A percentile compares a stretch with the other conserved stretches of the same genome.
Evolutionary conservation across 2,888 invertebrate genomes (phyloP).

Genomic region (Clivina fossor): DNA sequence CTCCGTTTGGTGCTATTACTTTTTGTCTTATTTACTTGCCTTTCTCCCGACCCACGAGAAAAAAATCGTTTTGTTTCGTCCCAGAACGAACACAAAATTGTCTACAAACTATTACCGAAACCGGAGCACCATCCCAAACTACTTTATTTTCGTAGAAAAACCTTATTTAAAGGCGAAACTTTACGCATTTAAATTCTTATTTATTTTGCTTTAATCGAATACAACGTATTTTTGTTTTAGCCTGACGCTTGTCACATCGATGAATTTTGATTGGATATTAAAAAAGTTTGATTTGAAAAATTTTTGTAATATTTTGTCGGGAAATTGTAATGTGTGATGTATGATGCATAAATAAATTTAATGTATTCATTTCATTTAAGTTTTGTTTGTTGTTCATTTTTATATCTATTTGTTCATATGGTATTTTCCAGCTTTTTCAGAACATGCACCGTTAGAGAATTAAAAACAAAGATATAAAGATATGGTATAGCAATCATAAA

Average conservation of each 20-base stretch:
- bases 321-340: background rate
- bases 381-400: background rate
- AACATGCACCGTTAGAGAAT: no score
- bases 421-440: no score
- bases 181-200: conserved; percentile 8
- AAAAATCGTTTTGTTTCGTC: conserved; percentile 17
- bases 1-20: conserved; percentile 15
- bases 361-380: background rate
- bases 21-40: conserved; percentile 18
- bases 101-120: conserved; percentile 20
- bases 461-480: no score
- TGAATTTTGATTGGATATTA: conserved; percentile 25
- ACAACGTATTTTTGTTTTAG: background rate
- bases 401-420: background rate
- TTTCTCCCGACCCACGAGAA: no score
- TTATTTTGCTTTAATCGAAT: conserved; percentile 14
- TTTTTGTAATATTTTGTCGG: no score
- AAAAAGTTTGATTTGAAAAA: no score
- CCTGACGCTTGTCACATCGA: no score
- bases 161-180: conserved; percentile 26
- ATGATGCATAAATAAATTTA: background rate
- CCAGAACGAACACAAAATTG: conserved; percentile 6
- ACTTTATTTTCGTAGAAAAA: conserved; percentile 17
- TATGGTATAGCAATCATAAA: no score
- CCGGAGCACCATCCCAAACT: conserved; percentile 4